Evolutionary conservation across 2,797 vertebrate species (phyloP), one percentile per base, ranked within the genome.

Genomic region (Gobio occitaniae): DNA sequence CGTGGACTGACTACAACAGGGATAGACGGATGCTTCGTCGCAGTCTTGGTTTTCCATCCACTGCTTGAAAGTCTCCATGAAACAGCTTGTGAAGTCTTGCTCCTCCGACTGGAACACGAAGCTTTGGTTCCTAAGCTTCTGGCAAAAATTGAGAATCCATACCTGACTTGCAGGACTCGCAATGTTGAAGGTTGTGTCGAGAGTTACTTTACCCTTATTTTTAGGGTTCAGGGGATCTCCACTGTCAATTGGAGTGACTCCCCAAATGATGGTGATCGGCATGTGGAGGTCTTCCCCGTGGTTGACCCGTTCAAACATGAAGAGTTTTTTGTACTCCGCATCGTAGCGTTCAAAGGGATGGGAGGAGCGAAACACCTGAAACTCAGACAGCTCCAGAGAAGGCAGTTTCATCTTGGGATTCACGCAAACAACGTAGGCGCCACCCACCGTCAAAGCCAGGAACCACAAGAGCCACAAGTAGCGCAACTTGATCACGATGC

Each of bases 41-140:
- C 98, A 99, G 92, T 99, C 98, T 91, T 97, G 97, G 92, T 98
- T 99, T 87, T 99, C 98, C 98, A 99, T 99, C 98, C 98, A 99
- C 93, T 98, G 98, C 88, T 98, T 99, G 92, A 99, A 99, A 0
- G 98, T 99, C 93, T 99, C 98, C 0, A 99, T 99, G 93, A 99
- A 99, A 93, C 98, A 99, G 94, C 98, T 99, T 78, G 98, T 99
- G 90, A 99, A 99, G 91, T 99, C 98, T 88, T 98, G 97, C 70
- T 99, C 97, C 8, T 99, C 97, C 0, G 97, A 97, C 93, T 99
- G 98, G 88, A 96, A 95, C 78, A 96, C 96, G 66, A 99, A 99
- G 0, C 97, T 99, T 87, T 99, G 98, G 92, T 99, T 99, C 81
- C 98, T 93, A 78, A 99, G 94, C 83, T 97, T 98, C 90, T 99